Conservation (phyloP, 2,888 invertebrate genomes). For the Cantharis nigra region DNA sequence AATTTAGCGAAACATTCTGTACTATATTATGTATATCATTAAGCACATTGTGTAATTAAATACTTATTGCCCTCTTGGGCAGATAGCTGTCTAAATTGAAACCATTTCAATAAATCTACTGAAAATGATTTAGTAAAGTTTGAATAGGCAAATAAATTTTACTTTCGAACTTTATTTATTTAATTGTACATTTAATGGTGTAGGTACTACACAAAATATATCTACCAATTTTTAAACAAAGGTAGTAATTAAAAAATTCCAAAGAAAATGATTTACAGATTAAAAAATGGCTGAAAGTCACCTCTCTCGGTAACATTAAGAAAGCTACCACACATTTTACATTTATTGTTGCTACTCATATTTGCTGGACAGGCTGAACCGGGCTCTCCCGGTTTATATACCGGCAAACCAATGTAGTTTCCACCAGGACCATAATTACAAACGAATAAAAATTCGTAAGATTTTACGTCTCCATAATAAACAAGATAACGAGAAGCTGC, state of each 20-base stretch:
- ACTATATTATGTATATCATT: too few relatives aligned
- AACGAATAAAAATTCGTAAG: constrained; percentile 48
- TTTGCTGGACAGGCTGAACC: constrained; percentile 40
- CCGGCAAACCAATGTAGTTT: constrained; percentile 47
- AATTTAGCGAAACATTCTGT: too few relatives aligned
- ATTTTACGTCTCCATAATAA: constrained; percentile 28
- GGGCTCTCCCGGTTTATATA: constrained; percentile 48
- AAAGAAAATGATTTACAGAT: neutral
- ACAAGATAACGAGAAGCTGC: constrained; percentile 45
- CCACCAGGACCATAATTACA: constrained; percentile 54
- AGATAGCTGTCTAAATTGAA: too few relatives aligned
- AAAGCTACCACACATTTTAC: constrained; percentile 44
- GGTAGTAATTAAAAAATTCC: neutral
- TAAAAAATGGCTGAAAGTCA: constrained; percentile 9
- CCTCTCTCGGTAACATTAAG: constrained; percentile 7
- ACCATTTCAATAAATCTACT: too few relatives aligned
- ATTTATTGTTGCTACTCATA: constrained; percentile 37
- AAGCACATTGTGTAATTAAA: too few relatives aligned
- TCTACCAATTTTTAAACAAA: neutral
- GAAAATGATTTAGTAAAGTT: too few relatives aligned
- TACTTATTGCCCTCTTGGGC: too few relatives aligned
- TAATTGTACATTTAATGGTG: neutral
- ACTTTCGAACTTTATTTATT: neutral
- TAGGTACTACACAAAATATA: neutral
- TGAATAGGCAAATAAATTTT: neutral